A percentile compares a stretch with the other conserved stretches of the same genome.
Conservation (phyloP, 2,888 invertebrate genomes). For the Geotrupes spiniger region DNA sequence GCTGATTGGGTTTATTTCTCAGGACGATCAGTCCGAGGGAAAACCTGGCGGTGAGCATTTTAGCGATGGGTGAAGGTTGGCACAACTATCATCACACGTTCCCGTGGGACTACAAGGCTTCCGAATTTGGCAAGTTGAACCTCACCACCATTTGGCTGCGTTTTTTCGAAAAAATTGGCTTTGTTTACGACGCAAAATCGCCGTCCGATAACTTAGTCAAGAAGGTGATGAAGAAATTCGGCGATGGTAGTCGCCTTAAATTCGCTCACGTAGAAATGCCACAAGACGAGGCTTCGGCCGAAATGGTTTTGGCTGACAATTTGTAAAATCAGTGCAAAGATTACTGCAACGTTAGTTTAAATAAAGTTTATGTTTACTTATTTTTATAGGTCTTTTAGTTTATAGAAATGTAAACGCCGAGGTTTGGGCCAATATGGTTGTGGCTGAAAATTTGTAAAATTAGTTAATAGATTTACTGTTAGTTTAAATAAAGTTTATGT, state of each 20-base stretch:
- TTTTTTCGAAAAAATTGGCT: conserved; percentile 64
- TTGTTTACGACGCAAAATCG: conserved; percentile 74
- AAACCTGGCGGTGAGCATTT: conserved; percentile 69
- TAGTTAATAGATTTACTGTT: too few relatives aligned
- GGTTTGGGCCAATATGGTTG: too few relatives aligned
- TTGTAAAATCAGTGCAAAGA: too few relatives aligned
- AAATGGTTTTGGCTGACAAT: too few relatives aligned
- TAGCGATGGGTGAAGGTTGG: conserved; percentile 77
- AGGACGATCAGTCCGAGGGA: conserved; percentile 78
- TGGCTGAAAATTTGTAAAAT: too few relatives aligned
- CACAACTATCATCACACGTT: conserved; percentile 92
- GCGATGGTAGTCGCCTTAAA: conserved; percentile 52
- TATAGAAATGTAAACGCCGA: too few relatives aligned
- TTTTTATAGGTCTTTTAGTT: too few relatives aligned
- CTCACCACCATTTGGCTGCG: conserved; percentile 71
- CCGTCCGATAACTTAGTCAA: conserved; percentile 66
- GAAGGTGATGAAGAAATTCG: conserved; percentile 68
- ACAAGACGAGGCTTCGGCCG: too few relatives aligned
- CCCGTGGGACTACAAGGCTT: conserved; percentile 90
- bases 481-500: too few relatives aligned
- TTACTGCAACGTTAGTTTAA: too few relatives aligned
- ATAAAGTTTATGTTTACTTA: too few relatives aligned
- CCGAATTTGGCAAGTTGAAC: conserved; percentile 66
- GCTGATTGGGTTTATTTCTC: background rate
- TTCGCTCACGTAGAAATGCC: background rate